Base-by-base conservation (phyloP, 1,140 invertebrate species). In the Drosophila seguyi region DNA sequence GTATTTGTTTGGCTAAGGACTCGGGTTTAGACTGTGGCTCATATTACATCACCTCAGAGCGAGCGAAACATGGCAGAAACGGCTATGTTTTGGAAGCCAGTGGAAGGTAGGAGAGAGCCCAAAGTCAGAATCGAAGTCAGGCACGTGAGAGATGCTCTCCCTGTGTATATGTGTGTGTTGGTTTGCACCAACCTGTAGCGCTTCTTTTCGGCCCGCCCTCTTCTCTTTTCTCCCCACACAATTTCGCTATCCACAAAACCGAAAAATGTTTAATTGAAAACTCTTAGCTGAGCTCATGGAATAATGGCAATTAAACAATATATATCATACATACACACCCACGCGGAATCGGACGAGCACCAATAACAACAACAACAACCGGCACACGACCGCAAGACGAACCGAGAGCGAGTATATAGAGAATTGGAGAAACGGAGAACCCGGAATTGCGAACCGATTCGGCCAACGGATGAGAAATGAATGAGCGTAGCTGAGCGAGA, bases 21-120 rank as follows among this genome's bases (percentile, higher is more conserved):
- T 72, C 67, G 48, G 42, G 27, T 42, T 29, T 44, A 36, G 13
- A 16, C n/a, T 18, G 41, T 20, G 20, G 53, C 44, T 84, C 27
- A 27, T 73, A 79, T 87, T 87, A 87, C 83, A 83, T 87, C 84
- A 87, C 84, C 72, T 56, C 59, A 36, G 39, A 41, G 57, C 79
- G 59, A 65, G 63, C 61, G 47, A 63, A 13, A 13, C 1, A 20
- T 20, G 41, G 7, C 52, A 36, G 36, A 29, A 47, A 66, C 36
- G 18, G 60, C 44, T 71, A 25, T 55, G 56, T 36, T 62, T 48
- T 31, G 52, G 50, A 22, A 29, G 53, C 47, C 18, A 14, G 45
- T 74, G 38, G 25, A 74, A 48, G 27, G 47, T 65, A 18, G 52
- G 47, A 75, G 60, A 83, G 81, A 63, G 44, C 22, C 41, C 14